Percentiles rank a stretch among this genome's conserved stretches.
These are phyloP conservation scores for Simalia tracyae DNA, from an alignment of 2,797 vertebrate genomes.

Conservation along the genomic window DNA sequence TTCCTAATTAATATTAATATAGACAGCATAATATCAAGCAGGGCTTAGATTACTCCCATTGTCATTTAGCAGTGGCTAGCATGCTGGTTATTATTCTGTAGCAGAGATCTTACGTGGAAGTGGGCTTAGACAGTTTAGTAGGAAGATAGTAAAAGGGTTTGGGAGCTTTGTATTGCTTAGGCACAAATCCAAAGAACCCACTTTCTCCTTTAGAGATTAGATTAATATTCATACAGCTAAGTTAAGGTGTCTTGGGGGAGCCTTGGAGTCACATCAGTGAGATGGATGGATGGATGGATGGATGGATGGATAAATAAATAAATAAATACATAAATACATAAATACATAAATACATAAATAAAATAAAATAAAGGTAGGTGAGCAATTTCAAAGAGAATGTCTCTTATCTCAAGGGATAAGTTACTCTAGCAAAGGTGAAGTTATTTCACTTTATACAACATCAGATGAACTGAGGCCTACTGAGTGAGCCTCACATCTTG, in stretches of 20 bases:
- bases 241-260: too few relatives aligned
- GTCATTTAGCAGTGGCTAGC: neutral
- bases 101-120: neutral
- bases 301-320: too few relatives aligned
- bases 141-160: neutral
- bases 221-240: neutral
- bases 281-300: too few relatives aligned
- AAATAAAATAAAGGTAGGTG: too few relatives aligned
- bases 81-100: neutral
- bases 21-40: neutral
- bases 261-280: too few relatives aligned
- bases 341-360: neutral
- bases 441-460: neutral
- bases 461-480: neutral
- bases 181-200: neutral
- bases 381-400: too few relatives aligned
- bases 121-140: neutral
- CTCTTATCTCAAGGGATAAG: neutral
- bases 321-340: neutral
- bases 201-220: neutral
- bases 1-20: neutral
- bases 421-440: neutral
- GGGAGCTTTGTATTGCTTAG: neutral
- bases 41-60: constrained; percentile 5
- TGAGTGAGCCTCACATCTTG: neutral